Base-by-base conservation (phyloP, 2,888 invertebrate genomes). In the Metallyticus violacea region DNA sequence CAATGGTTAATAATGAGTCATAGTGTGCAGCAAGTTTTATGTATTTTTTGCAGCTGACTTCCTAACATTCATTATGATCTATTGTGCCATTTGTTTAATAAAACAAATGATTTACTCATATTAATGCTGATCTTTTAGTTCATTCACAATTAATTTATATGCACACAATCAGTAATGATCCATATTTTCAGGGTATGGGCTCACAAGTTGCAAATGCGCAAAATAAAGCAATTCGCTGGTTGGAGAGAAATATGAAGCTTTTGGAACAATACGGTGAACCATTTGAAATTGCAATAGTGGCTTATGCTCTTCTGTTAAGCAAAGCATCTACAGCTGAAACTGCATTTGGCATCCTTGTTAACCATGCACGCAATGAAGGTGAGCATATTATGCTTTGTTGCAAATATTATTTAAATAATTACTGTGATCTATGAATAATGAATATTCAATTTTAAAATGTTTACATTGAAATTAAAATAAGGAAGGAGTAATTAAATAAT, bases 241-340 rank as follows among this genome's bases (percentile, higher is more conserved):
- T 98, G 88, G 97, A 98, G 91, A 93, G 95, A 7, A 96, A 97
- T 92, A 94, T 98, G 91, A 95, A 95, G 89, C 93, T 97, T 88
- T 91, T 98, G 85, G 94, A 95, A 89, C 93, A 95, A 85, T 93
- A 93, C 87, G 95, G 95, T 6, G 95, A 95, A 89, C 95, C 98
- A 0, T 97, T 97, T 91, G 97, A 98, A 90, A 94, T 97, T 77
- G 97, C 98, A 6, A 95, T 99, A 79, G 97, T 97, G 0, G 96
- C 98, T 0, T 97, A 98, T 91, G 98, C 99, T 5, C 93, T 99
- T 86, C 95, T 96, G 91, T 92, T 95, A 89, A 95, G 96, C 88
- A 96, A 97, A 92, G 96, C 97, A n/a, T 94, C 97, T n/a, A 95
- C 94, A 90, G 96, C 97, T 0, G 97, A 97, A 90, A 94, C 95